Percentiles rank a stretch among this genome's conserved stretches.
These are phyloP conservation scores for Pomacea canaliculata DNA, from an alignment of 2,888 invertebrate species.

Conservation along the genomic window DNA sequence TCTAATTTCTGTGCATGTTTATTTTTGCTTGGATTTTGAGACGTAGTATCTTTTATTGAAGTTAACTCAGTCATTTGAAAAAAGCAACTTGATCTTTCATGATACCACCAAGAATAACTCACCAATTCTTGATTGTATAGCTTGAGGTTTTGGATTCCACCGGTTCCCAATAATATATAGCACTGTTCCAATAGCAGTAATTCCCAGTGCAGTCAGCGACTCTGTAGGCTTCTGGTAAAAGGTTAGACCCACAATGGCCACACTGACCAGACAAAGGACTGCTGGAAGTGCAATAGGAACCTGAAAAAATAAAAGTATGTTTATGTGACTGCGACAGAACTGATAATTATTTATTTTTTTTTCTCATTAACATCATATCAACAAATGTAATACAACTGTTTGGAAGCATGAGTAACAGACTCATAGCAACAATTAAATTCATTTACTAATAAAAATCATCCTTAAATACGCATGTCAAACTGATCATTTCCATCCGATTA, in stretches of 20 bases:
- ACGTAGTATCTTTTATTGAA: too few relatives aligned
- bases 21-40: too few relatives aligned
- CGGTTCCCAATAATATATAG: constrained; percentile 55
- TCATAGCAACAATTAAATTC: neutral
- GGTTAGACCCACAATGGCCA: constrained; percentile 88
- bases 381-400: neutral
- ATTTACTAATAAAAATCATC: too few relatives aligned
- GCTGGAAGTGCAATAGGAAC: constrained; percentile 85
- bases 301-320: constrained; percentile 66
- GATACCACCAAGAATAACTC: constrained; percentile 31
- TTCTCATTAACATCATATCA: neutral
- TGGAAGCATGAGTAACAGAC: neutral
- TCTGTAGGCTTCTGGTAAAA: constrained; percentile 84
- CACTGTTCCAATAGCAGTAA: constrained; percentile 81
- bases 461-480: too few relatives aligned
- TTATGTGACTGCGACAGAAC: neutral
- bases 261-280: constrained; percentile 85
- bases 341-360: neutral
- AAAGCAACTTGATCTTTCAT: neutral
- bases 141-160: constrained; percentile 58
- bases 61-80: neutral
- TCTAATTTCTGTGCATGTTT: too few relatives aligned
- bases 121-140: constrained; percentile 57
- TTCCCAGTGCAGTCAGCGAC: constrained; percentile 74
- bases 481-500: too few relatives aligned